These are phyloP conservation scores for Brachionus sp. DNA, from an alignment of 1,140 invertebrate species.

Conservation along the genomic window DNA sequence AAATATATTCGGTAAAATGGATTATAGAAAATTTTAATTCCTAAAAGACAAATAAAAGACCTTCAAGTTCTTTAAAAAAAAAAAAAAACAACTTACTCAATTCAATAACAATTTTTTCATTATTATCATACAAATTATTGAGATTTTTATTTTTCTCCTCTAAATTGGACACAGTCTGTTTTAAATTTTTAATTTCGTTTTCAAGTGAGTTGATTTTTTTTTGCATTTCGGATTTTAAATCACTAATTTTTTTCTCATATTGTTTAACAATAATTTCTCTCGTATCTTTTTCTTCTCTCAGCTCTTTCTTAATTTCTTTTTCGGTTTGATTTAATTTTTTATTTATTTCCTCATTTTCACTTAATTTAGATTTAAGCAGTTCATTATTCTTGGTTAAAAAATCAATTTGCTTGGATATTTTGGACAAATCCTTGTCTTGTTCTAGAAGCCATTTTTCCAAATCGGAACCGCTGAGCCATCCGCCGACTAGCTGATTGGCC, in stretches of 20 bases:
- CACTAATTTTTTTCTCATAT: constrained; percentile 41
- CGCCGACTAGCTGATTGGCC: constrained; percentile 39
- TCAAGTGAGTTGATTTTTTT: neutral
- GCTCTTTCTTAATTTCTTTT: neutral
- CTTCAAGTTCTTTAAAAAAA: neutral
- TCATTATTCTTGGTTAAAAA: constrained; percentile 36
- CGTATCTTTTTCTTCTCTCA: constrained; percentile 33
- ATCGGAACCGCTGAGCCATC: constrained; percentile 10
- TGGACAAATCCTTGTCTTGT: constrained; percentile 28
- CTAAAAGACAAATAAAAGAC: too few relatives aligned
- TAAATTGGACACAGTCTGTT: neutral
- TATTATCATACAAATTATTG: constrained; percentile 33
- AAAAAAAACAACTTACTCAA: neutral
- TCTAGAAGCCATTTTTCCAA: constrained; percentile 13
- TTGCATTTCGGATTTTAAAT: neutral
- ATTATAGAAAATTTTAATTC: too few relatives aligned
- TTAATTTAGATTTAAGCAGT: neutral
- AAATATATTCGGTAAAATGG: too few relatives aligned
- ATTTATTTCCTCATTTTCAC: neutral
- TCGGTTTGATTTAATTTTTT: constrained; percentile 16
- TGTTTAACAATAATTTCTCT: constrained; percentile 7
- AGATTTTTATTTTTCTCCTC: constrained; percentile 31
- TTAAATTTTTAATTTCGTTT: constrained; percentile 24
- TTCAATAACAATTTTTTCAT: constrained; percentile 34
- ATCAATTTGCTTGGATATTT: constrained; percentile 33